Evolutionary conservation across 2,888 invertebrate species (phyloP).

Genomic region (Agrilus biguttatus): DNA sequence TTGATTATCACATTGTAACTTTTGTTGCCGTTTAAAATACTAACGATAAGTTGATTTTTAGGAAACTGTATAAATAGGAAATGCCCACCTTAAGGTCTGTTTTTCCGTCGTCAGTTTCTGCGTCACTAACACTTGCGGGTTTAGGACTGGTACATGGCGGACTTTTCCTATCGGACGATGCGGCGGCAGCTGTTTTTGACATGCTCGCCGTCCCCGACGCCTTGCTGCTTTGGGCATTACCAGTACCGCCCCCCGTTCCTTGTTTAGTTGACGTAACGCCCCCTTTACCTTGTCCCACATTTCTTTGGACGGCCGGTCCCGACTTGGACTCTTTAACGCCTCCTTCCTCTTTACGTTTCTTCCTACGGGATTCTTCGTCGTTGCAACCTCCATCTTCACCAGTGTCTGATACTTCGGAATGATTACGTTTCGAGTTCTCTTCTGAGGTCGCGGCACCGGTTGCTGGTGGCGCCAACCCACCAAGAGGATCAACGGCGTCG

Average conservation of each 20-base stretch:
- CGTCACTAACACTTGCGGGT: constrained; percentile 34
- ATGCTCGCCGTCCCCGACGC: constrained; percentile 16
- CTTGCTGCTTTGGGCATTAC: constrained; percentile 19
- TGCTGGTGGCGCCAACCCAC: constrained; percentile 7
- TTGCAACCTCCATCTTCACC: constrained; percentile 40
- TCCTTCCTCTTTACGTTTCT: constrained; percentile 62
- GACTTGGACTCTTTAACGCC: constrained; percentile 54
- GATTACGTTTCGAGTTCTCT: constrained; percentile 26
- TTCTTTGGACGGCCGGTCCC: constrained; percentile 40
- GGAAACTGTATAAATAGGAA: too few species aligned
- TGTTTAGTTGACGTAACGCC: constrained; percentile 11
- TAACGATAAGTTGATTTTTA: too few species aligned
- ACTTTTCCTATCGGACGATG: constrained; percentile 49
- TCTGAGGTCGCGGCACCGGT: constrained; percentile 13
- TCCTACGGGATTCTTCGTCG: constrained; percentile 56
- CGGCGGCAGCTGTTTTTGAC: constrained; percentile 32
- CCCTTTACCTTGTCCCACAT: constrained; percentile 30
- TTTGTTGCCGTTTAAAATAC: too few species aligned
- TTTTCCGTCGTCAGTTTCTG: constrained; percentile 42
- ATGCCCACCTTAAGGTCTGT: constrained; percentile 21
- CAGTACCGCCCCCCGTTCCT: constrained; percentile 18
- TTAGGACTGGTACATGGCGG: constrained; percentile 44
- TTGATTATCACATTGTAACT: too few species aligned
- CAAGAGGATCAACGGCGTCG: constrained; percentile 17
- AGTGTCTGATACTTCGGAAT: constrained; percentile 39